These are phyloP conservation scores for Cheilosia scutellata DNA, from an alignment of 2,888 invertebrate genomes.

Conservation along the genomic window DNA sequence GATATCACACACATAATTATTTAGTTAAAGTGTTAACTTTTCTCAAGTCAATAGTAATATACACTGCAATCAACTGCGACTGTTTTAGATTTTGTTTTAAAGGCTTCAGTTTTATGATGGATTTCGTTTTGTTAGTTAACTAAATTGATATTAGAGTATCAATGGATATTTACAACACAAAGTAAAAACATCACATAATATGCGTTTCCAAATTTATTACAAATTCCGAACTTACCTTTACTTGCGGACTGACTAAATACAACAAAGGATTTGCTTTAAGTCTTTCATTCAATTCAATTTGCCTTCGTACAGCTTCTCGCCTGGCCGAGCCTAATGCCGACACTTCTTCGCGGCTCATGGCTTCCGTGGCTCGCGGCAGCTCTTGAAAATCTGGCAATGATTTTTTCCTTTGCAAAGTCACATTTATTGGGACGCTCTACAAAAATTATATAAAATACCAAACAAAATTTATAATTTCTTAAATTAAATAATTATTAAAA, in stretches of 20 bases:
- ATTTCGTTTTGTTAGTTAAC: no score
- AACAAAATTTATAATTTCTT: slow-evolving; percentile 33
- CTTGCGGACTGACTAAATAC: slow-evolving; percentile 98
- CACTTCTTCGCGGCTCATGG: slow-evolving; percentile 97
- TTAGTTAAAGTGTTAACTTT: no score
- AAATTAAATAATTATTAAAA: slow-evolving; percentile 17
- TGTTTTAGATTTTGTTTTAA: no score
- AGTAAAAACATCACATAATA: neutral
- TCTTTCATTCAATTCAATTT: slow-evolving; percentile 95
- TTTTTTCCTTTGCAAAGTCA: slow-evolving; percentile 95
- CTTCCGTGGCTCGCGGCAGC: slow-evolving; percentile 91
- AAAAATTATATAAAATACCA: slow-evolving; percentile 76
- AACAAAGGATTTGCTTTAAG: slow-evolving; percentile 97
- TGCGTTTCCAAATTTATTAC: neutral
- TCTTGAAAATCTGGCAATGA: slow-evolving; percentile 97
- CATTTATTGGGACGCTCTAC: slow-evolving; percentile 91
- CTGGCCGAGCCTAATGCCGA: slow-evolving; percentile 96
- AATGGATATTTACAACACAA: no score
- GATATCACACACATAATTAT: no score
- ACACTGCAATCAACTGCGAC: no score
- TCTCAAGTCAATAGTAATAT: no score
- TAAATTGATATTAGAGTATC: no score
- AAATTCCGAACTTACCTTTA: slow-evolving; percentile 89
- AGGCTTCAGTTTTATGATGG: no score
- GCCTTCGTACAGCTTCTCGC: slow-evolving; percentile 96